A percentile compares a stretch with the other conserved stretches of the same genome.
Evolutionary conservation across 2,113 vertebrate species (phyloP).

Genomic region (Neodontobutis hainanensis): DNA sequence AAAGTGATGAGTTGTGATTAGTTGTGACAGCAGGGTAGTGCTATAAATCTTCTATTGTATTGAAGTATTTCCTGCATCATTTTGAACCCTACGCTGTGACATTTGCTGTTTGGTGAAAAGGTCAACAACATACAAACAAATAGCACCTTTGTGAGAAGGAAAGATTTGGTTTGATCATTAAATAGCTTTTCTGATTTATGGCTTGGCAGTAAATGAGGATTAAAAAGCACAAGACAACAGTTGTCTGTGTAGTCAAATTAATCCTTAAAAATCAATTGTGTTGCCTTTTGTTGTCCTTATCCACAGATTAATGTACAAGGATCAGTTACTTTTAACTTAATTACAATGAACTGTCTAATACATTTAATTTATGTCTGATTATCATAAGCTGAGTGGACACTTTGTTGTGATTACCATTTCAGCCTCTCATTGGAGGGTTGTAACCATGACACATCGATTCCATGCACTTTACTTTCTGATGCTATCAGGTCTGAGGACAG

Average conservation of each 20-base stretch:
- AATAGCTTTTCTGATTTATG: conserved; percentile 19
- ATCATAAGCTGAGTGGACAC: neutral
- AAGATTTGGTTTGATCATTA: conserved; percentile 15
- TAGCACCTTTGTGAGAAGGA: conserved; percentile 20
- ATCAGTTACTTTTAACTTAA: neutral
- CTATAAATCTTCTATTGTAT: conserved; percentile 37
- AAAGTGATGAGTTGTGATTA: neutral
- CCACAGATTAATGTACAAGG: neutral
- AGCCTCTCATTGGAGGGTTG: neutral
- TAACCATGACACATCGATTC: conserved; percentile 4
- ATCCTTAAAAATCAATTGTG: neutral
- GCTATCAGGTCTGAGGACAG: neutral
- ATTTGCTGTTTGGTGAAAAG: conserved; percentile 72
- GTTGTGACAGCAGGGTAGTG: conserved; percentile 1
- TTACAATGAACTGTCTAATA: neutral
- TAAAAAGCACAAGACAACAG: neutral
- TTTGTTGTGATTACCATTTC: neutral
- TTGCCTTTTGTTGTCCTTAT: neutral
- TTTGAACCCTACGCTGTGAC: conserved; percentile 45
- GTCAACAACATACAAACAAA: conserved; percentile 67
- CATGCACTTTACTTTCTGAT: neutral
- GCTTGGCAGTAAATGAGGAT: neutral
- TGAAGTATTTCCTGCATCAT: conserved; percentile 31
- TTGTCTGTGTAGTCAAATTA: neutral
- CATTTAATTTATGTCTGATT: neutral